Conservation (phyloP, 1,140 invertebrate species). For the Atopsyche davidsoni region DNA sequence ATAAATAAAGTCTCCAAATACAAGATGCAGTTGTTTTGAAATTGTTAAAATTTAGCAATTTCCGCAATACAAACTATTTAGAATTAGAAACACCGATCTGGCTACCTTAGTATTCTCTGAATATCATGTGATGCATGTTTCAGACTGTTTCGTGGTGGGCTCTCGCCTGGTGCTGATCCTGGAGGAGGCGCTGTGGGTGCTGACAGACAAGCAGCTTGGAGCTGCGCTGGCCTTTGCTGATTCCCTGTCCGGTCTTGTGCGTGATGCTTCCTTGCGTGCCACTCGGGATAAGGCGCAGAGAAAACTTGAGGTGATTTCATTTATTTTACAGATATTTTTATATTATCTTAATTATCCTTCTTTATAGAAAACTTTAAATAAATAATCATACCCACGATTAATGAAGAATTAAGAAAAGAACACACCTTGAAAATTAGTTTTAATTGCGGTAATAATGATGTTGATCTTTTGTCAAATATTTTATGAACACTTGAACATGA, state of each 20-base stretch:
- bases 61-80: no score
- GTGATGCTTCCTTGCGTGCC: constrained; percentile 73
- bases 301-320: constrained; percentile 88
- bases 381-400: no score
- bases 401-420: no score
- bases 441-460: background rate
- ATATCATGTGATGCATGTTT: no score
- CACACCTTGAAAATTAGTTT: no score
- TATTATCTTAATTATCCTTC: background rate
- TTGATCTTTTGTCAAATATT: background rate
- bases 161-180: constrained; percentile 88
- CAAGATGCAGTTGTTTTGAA: no score
- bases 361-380: background rate
- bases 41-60: no score
- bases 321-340: constrained; percentile 16
- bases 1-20: no score
- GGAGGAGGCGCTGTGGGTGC: constrained; percentile 95
- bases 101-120: no score
- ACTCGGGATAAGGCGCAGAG: constrained; percentile 83
- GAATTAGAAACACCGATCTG: no score
- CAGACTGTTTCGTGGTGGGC: constrained; percentile 90
- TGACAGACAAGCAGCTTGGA: constrained; percentile 94
- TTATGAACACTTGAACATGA: no score
- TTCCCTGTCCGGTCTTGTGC: constrained; percentile 79
- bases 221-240: constrained; percentile 92